A percentile compares a stretch with the other conserved stretches of the same genome.
Evolutionary conservation across 1,140 invertebrate species (phyloP).

Genomic region (Bombus haemorrhoidalis): DNA sequence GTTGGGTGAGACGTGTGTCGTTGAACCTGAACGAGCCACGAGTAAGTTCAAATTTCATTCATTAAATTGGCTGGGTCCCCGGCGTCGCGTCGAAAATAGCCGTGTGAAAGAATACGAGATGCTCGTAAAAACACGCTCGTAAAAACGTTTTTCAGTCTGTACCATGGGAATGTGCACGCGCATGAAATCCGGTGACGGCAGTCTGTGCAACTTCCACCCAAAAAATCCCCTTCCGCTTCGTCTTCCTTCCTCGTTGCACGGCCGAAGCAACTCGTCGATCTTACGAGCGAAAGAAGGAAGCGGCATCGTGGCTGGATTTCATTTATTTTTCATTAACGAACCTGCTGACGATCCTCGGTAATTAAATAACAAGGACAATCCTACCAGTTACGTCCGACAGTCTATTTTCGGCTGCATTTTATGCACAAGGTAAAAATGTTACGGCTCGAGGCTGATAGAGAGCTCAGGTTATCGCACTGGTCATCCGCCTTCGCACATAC

Average conservation of each 20-base stretch:
- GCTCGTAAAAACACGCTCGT: conserved; percentile 53
- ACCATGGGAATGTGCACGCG: conserved; percentile 31
- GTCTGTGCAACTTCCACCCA: background rate
- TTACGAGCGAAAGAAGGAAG: background rate
- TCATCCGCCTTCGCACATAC: background rate
- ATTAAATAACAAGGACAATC: conserved; percentile 16
- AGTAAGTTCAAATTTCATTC: conserved; percentile 57
- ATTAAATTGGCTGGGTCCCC: conserved; percentile 46
- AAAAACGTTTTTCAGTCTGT: conserved; percentile 25
- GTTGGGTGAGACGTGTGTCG: conserved; percentile 15
- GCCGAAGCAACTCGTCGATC: background rate
- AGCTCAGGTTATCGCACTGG: background rate
- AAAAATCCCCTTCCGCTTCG: background rate
- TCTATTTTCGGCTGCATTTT: background rate
- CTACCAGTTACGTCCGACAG: background rate
- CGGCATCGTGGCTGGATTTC: background rate
- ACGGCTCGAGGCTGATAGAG: background rate
- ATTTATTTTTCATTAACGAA: conserved; percentile 28
- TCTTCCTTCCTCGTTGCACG: background rate
- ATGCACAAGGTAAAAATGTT: conserved; percentile 14
- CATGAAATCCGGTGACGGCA: conserved; percentile 13
- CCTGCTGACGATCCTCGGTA: conserved; percentile 10
- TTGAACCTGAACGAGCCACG: conserved; percentile 38
- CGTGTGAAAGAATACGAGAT: conserved; percentile 50
- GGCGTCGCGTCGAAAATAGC: conserved; percentile 51